phyloP scores from a whole-genome alignment of 2,113 vertebrate species.

The Glaucomys volans region DNA sequence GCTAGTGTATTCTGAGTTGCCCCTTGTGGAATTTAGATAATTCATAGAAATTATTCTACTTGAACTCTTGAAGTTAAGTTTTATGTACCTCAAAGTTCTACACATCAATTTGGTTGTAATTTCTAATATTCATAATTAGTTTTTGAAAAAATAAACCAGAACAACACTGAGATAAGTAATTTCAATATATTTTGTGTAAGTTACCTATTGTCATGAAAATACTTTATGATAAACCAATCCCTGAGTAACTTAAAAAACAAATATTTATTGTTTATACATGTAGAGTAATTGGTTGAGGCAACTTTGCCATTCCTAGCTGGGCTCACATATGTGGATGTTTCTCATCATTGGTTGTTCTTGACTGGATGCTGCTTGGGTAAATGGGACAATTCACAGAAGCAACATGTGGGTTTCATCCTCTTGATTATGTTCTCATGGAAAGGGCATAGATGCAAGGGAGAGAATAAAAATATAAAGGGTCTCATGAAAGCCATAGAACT shows the following conservation, averaged over 20 bases:
- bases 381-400: background rate
- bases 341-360: slow-evolving; percentile 1
- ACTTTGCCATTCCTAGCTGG: background rate
- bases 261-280: background rate
- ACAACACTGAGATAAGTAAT: slow-evolving; percentile 42
- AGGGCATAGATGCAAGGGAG: background rate
- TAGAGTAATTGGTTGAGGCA: background rate
- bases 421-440: slow-evolving; percentile 13
- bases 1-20: slow-evolving; percentile 18
- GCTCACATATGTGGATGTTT: background rate
- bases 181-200: background rate
- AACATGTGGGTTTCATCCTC: background rate
- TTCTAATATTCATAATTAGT: slow-evolving; percentile 12
- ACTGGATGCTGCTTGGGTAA: background rate
- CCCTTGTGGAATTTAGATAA: background rate
- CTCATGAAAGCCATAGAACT: background rate
- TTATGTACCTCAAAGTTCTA: slow-evolving; percentile 28
- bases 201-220: background rate
- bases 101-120: slow-evolving; percentile 27
- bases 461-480: background rate
- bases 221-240: background rate
- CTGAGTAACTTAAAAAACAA: background rate
- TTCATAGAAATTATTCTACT: slow-evolving; percentile 41
- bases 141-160: slow-evolving; percentile 28
- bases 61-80: slow-evolving; percentile 23